A percentile compares a stretch with the other conserved stretches of the same genome.
phyloP scores from a whole-genome alignment of 1,140 invertebrate species.

The Metaphire vulgaris region DNA sequence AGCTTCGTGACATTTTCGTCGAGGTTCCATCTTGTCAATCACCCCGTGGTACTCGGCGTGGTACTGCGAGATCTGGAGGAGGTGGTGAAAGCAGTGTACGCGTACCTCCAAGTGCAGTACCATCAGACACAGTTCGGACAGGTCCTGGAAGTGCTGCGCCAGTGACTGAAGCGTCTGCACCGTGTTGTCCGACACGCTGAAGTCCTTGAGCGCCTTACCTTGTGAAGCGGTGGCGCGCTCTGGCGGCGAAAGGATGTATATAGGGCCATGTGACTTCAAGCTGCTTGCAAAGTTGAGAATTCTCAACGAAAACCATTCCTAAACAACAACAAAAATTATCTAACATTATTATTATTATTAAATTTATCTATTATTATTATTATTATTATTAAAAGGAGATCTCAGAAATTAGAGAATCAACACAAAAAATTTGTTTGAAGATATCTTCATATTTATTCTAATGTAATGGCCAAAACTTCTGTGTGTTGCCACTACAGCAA shows the following conservation, averaged over 20 bases:
- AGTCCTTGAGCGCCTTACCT: neutral
- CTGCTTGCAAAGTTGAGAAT: conserved; percentile 43
- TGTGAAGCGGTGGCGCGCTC: neutral
- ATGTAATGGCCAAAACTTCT: too few relatives aligned
- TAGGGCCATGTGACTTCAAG: conserved; percentile 1
- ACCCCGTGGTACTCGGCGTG: conserved; percentile 50
- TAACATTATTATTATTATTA: too few relatives aligned
- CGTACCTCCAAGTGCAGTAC: conserved; percentile 86
- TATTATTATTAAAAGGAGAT: too few relatives aligned
- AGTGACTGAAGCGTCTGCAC: conserved; percentile 55
- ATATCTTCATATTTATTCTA: too few relatives aligned
- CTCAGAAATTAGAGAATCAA: too few relatives aligned
- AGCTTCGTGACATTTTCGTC: conserved; percentile 74
- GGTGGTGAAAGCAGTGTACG: conserved; percentile 89
- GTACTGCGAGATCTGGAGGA: conserved; percentile 63
- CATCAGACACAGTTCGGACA: conserved; percentile 81
- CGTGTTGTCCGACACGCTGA: neutral
- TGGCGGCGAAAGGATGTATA: neutral
- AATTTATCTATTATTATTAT: too few relatives aligned
- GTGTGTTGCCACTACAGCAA: too few relatives aligned
- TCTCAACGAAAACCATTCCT: conserved; percentile 65
- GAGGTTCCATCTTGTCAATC: conserved; percentile 59
- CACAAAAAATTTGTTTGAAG: too few relatives aligned
- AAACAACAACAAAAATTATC: too few relatives aligned
- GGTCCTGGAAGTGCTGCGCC: conserved; percentile 74